These are phyloP conservation scores for Polydrusus tereticollis DNA, from an alignment of 2,888 invertebrate species.

Conservation along the genomic window DNA sequence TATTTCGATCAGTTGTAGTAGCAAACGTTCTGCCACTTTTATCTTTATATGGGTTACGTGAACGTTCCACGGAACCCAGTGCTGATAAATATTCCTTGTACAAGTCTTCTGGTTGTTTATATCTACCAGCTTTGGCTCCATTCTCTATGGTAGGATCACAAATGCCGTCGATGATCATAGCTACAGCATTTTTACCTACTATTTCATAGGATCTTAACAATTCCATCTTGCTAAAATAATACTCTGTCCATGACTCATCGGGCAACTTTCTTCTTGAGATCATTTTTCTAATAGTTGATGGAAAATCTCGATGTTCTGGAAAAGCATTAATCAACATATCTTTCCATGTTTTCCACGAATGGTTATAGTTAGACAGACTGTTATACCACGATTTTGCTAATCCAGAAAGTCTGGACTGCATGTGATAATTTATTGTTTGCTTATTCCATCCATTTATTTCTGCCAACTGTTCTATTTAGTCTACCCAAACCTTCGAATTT, in stretches of 20 bases:
- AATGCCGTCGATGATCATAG: conserved; percentile 48
- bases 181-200: conserved; percentile 42
- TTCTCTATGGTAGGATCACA: conserved; percentile 49
- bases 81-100: conserved; percentile 10
- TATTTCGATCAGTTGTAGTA: no score
- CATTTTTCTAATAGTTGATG: conserved; percentile 21
- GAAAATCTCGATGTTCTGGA: conserved; percentile 15
- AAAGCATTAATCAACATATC: not conserved
- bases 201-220: conserved; percentile 36
- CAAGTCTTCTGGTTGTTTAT: not conserved
- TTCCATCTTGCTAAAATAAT: conserved; percentile 46
- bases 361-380: not conserved
- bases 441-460: not conserved
- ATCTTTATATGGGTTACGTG: not conserved
- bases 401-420: not conserved
- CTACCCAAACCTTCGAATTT: not conserved
- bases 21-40: no score
- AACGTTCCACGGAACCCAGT: not conserved
- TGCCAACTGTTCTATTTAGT: not conserved
- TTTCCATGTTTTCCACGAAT: not conserved
- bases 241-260: conserved; percentile 37
- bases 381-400: not conserved
- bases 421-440: not conserved
- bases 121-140: conserved; percentile 37
- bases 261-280: conserved; percentile 7